These are phyloP conservation scores for Nasua narica DNA, from an alignment of 2,797 vertebrate genomes.

Conservation along the genomic window DNA sequence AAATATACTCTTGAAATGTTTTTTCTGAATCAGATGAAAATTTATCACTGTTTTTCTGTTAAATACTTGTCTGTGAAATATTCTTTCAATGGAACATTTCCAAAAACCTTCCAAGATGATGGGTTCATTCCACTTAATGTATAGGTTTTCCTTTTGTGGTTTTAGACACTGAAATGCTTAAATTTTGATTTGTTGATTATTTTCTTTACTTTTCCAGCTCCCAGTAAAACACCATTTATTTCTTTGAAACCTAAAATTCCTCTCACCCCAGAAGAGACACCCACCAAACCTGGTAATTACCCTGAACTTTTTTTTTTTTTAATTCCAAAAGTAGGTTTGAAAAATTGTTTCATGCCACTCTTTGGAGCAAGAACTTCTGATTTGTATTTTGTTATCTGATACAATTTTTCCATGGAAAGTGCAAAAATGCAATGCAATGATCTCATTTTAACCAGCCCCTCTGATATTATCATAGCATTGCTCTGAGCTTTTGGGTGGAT, in stretches of 20 bases:
- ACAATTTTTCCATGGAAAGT: slow-evolving; percentile 41
- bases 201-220: slow-evolving; percentile 78
- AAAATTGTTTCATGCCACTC: slow-evolving; percentile 18
- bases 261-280: slow-evolving; percentile 69
- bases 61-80: background rate
- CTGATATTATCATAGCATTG: background rate
- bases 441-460: background rate
- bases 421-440: slow-evolving; percentile 16
- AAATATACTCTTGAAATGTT: background rate
- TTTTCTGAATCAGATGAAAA: background rate
- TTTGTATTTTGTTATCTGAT: slow-evolving; percentile 14
- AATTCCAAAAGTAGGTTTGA: background rate
- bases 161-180: slow-evolving; percentile 24
- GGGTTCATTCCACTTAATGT: background rate
- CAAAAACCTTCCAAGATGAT: background rate
- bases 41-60: background rate
- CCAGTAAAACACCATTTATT: slow-evolving; percentile 76
- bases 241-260: slow-evolving; percentile 75
- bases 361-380: slow-evolving; percentile 18
- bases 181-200: background rate
- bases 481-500: background rate
- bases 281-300: slow-evolving; percentile 75
- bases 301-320: background rate
- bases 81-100: slow-evolving; percentile 23
- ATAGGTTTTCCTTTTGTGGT: slow-evolving; percentile 19